Base-by-base conservation (phyloP, 2,888 invertebrate species). In the Rhagium mordax region DNA sequence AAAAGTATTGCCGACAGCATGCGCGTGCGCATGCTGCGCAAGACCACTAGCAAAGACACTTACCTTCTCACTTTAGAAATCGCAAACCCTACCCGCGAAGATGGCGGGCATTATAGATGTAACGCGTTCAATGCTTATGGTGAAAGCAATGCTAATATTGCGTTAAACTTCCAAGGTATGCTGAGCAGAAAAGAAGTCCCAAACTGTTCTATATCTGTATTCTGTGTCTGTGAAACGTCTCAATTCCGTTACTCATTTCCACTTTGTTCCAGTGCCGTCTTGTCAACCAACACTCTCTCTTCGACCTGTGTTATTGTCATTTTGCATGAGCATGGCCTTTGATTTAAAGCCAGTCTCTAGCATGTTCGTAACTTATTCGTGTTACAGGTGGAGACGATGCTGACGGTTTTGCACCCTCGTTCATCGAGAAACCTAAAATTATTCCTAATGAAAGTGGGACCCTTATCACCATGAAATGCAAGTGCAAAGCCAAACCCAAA, bases 91-190 rank as follows among this genome's bases (percentile, higher is more conserved):
- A 96, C 96, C 79, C 95, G 95, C 86, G 95, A 96, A 86, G 99
- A 99, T 89, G 99, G 98, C 85, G 99, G 99, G 83, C 97, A 97
- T 89, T 99, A 99, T 91, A 94, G 98, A 87, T 99, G 99, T 91
- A 98, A 98, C 89, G 99, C 99, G 85, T 95, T 98, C 91, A 99
- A 99, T 92, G 93, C 95, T 89, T 95, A 94, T 89, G 99, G 99
- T 89, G 99, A 99, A 92, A 98, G 98, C 91, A 99, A 99, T 91
- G 99, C 99, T 85, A 99, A 99, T 90, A 99, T 99, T 91, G 97
- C 98, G 87, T 95, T 99, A 87, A 99, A 99, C 90, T 98, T 99
- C 92, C 97, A 98, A 95, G 98, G 98, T 97, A 94, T 92, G 90
- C 81, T 79, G 83, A 71, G 70, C 74, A 71, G 77, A 41, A 66